phyloP scores from a whole-genome alignment of 2,113 vertebrate genomes.

The Mixornis gularis region DNA sequence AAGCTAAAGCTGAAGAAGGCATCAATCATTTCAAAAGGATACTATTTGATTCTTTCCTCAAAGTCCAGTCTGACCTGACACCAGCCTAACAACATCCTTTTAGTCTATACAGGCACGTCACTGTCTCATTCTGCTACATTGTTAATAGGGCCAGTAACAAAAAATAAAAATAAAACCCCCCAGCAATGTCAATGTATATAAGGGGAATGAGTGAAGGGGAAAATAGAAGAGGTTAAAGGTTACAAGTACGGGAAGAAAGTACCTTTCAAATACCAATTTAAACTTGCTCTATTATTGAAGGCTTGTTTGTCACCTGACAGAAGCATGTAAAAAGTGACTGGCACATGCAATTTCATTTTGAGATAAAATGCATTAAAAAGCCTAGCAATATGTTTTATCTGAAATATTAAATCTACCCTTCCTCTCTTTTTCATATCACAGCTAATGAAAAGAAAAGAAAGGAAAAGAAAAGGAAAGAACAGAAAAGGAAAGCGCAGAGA shows the following conservation, averaged over 20 bases:
- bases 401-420: neutral
- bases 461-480: too few relatives aligned
- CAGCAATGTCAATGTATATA: neutral
- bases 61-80: constrained; percentile 1
- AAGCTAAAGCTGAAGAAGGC: neutral
- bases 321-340: neutral
- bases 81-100: neutral
- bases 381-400: neutral
- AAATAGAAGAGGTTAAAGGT: neutral
- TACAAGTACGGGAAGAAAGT: neutral
- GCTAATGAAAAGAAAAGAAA: neutral
- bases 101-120: neutral
- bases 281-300: neutral
- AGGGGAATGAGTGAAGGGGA: neutral
- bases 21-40: constrained; percentile 37
- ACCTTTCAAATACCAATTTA: neutral
- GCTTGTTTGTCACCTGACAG: neutral
- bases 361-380: neutral
- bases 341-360: neutral
- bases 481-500: neutral
- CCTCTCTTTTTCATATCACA: neutral
- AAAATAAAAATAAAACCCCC: neutral
- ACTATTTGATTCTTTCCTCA: neutral
- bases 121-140: neutral
- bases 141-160: neutral